Evolutionary conservation across 1,140 invertebrate genomes (phyloP), one percentile per base, ranked within the genome.

Genomic region (Cydia strobilella): DNA sequence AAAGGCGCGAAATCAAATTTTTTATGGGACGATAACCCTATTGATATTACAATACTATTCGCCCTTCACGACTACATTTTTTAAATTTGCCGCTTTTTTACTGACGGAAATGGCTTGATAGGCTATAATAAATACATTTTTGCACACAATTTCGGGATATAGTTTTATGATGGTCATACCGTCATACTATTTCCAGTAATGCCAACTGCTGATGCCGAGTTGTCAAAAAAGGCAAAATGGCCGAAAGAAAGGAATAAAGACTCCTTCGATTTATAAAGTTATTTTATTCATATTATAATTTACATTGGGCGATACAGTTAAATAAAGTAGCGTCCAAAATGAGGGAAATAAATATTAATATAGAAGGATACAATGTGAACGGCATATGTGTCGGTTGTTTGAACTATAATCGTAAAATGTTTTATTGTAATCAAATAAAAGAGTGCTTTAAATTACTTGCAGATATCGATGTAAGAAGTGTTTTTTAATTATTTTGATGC

Each of bases 351-450:
- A 88, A 93, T 66, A 93, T 91, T 75, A 91, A 93, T 81, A 92
- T 93, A 7, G 91, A 93, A 76, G 91, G 91, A 13, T 93, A 88
- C 72, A 93, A 93, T 84, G 91, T 90, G 4, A 93, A 93, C 65
- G 91, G 90, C 0, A 89, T 92, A 74, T 92, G 90, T 72, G 90
- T 92, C 6, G 88, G 84, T 7, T 92, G 90, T 79, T 81, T 92
- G 13, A 88, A 90, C 72, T 89, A 90, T 66, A 87, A 90, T 69
- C 85, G 90, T 5, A 85, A 82, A 74, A 92, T 92, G 90, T 87
- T 79, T 76, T 88, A 88, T 51, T 48, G 72, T 25, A 73, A 83
- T 3, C 79, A 84, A 63, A 78, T 90, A 0, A 89, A 84, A 76
- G 82, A 87, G 23, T 88, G 83, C 79, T 90, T 84, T 65, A 84